Percentiles rank a stretch among this genome's conserved stretches.
phyloP scores from a whole-genome alignment of 2,113 vertebrate genomes.

The Epinephelus cyanopodus region DNA sequence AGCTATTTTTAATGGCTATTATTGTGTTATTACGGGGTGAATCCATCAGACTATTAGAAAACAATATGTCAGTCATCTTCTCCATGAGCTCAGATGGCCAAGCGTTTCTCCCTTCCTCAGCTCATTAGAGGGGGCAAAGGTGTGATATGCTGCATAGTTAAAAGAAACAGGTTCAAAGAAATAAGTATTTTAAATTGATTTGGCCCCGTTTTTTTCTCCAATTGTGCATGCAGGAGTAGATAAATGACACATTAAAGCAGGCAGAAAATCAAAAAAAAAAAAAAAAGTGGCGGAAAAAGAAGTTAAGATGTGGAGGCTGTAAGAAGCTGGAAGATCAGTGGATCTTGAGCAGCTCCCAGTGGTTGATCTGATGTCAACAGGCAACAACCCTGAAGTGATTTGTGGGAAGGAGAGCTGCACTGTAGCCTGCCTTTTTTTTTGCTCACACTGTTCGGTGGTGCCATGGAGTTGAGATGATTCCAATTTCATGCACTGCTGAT shows the following conservation, averaged over 20 bases:
- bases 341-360: slow-evolving; percentile 81
- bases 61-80: slow-evolving; percentile 21
- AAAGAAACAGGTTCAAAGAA: slow-evolving; percentile 51
- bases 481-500: slow-evolving; percentile 70
- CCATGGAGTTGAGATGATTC: slow-evolving; percentile 47
- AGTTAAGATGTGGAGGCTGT: background rate
- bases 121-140: slow-evolving; percentile 22
- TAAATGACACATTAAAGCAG: slow-evolving; percentile 58
- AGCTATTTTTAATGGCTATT: slow-evolving; percentile 14
- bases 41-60: slow-evolving; percentile 20
- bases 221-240: slow-evolving; percentile 49
- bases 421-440: slow-evolving; percentile 6
- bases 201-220: slow-evolving; percentile 43
- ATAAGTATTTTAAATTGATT: slow-evolving; percentile 67
- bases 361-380: slow-evolving; percentile 52
- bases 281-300: slow-evolving; percentile 10
- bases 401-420: slow-evolving; percentile 27
- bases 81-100: slow-evolving; percentile 12
- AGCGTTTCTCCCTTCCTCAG: background rate
- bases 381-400: background rate
- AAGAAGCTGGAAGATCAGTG: slow-evolving; percentile 27
- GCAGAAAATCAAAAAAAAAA: slow-evolving; percentile 40
- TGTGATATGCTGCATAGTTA: slow-evolving; percentile 33
- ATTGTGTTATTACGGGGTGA: slow-evolving; percentile 6
- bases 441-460: slow-evolving; percentile 19